Percentiles rank a stretch among this genome's conserved stretches.
These are phyloP conservation scores for Scaptodrosophila latifasciaeformis DNA, from an alignment of 2,888 invertebrate genomes.

Conservation along the genomic window DNA sequence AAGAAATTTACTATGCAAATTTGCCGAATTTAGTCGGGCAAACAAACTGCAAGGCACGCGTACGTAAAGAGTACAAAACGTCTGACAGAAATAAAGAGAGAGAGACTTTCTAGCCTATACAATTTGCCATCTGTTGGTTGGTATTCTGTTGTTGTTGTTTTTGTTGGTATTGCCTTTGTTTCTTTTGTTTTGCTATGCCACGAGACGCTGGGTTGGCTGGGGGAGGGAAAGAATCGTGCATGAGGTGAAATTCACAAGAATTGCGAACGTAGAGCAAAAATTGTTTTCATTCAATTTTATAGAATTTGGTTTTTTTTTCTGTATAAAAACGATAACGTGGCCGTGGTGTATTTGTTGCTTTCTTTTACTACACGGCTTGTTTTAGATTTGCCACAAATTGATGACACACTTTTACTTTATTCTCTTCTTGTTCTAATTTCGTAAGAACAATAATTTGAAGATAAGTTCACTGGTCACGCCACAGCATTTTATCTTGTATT, in stretches of 20 bases:
- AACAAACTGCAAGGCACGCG: neutral
- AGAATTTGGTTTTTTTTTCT: neutral
- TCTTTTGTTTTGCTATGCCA: constrained; percentile 1
- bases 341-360: constrained; percentile 9
- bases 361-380: neutral
- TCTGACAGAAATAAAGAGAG: neutral
- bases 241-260: constrained; percentile 27
- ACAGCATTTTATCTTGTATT: neutral
- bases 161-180: constrained; percentile 4
- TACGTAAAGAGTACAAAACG: neutral
- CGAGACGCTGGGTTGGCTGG: neutral
- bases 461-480: neutral
- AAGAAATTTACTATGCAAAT: constrained; percentile 8
- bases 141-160: constrained; percentile 2
- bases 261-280: constrained; percentile 4
- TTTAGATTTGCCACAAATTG: neutral
- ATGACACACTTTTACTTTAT: constrained; percentile 35
- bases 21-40: neutral
- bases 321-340: constrained; percentile 47
- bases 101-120: neutral
- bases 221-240: too few species aligned
- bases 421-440: neutral
- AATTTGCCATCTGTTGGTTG: neutral
- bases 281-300: constrained; percentile 3
- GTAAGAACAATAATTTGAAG: neutral